A percentile compares a stretch with the other conserved stretches of the same genome.
Conservation (phyloP, 2,888 invertebrate species). For the Troilus luridus region DNA sequence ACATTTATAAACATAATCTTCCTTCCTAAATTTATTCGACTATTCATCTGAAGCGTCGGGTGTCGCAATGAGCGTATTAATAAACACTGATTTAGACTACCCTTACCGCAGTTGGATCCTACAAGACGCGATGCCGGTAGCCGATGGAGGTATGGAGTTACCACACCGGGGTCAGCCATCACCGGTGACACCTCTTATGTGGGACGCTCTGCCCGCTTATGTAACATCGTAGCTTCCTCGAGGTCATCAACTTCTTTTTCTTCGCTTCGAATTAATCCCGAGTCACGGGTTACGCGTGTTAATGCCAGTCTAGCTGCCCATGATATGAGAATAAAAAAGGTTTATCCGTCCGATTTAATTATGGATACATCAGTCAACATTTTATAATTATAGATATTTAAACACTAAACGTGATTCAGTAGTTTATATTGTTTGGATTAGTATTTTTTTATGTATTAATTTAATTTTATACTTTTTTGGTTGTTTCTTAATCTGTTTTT, state of each 20-base stretch:
- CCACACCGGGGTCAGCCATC: not conserved
- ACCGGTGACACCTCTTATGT: slow-evolving; percentile 10
- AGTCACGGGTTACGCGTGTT: slow-evolving; percentile 24
- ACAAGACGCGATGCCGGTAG: not conserved
- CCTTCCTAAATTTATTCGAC: not conserved
- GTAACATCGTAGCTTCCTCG: slow-evolving; percentile 16
- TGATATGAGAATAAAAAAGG: not conserved
- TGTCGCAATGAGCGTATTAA: not conserved
- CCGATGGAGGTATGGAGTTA: not conserved
- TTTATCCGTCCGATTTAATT: not conserved
- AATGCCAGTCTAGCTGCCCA: not conserved
- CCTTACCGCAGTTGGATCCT: not conserved
- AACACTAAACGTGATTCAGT: not conserved
- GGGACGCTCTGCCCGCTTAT: not conserved
- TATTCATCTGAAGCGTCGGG: not conserved
- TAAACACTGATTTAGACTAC: not conserved
- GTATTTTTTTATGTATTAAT: not conserved
- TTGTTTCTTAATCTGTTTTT: no score
- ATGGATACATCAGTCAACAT: not conserved
- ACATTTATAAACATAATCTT: not conserved
- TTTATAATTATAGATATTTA: not conserved
- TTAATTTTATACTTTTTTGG: no score
- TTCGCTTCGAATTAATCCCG: not conserved
- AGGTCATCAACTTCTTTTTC: slow-evolving; percentile 30
- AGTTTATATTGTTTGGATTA: not conserved